A percentile compares a stretch with the other conserved stretches of the same genome.
phyloP scores from a whole-genome alignment of 2,888 invertebrate genomes.

The Arenicola marina region DNA sequence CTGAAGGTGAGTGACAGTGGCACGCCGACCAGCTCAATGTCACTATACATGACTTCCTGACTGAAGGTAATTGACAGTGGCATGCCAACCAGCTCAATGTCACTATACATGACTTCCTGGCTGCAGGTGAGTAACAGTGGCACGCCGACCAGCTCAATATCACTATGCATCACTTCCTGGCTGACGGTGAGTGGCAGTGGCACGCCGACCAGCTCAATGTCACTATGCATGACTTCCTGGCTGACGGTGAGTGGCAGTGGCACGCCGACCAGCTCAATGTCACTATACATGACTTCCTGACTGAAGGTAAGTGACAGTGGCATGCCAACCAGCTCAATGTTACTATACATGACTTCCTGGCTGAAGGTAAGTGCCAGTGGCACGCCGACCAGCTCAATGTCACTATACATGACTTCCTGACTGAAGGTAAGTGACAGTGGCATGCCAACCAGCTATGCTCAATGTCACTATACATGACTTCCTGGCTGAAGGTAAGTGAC shows the following conservation, averaged over 20 bases:
- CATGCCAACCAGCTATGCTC: conserved; percentile 45
- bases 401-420: conserved; percentile 46
- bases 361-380: conserved; percentile 44
- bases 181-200: conserved; percentile 41
- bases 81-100: conserved; percentile 44
- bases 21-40: conserved; percentile 44
- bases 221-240: conserved; percentile 46
- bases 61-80: conserved; percentile 45
- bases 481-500: conserved; percentile 48
- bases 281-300: conserved; percentile 46
- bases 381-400: conserved; percentile 44
- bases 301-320: conserved; percentile 45
- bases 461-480: conserved; percentile 45
- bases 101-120: conserved; percentile 46
- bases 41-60: conserved; percentile 46
- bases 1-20: conserved; percentile 36
- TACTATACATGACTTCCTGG: conserved; percentile 46
- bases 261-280: conserved; percentile 44
- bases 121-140: conserved; percentile 40
- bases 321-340: conserved; percentile 44
- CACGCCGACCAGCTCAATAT: conserved; percentile 44
- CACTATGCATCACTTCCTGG: conserved; percentile 46
- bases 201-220: conserved; percentile 44
- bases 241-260: conserved; percentile 41
- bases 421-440: conserved; percentile 45